A percentile compares a stretch with the other conserved stretches of the same genome.
These are phyloP conservation scores for Actinia equina DNA, from an alignment of 64 coral and sea anemone species.

Conservation along the genomic window DNA sequence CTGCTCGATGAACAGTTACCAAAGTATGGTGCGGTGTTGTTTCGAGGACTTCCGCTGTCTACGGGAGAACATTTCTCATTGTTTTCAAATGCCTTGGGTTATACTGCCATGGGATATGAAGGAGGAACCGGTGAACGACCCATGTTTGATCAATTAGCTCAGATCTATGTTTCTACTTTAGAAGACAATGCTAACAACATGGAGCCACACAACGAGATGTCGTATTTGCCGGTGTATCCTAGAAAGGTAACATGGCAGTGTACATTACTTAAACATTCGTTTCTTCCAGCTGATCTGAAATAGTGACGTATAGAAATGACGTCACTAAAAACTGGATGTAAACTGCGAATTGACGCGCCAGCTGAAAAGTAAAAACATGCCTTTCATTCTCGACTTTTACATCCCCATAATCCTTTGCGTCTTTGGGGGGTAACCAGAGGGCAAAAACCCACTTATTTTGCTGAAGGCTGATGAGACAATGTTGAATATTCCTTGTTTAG, in stretches of 20 bases:
- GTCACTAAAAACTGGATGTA: too few relatives aligned
- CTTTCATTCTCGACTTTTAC: too few relatives aligned
- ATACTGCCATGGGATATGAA: constrained; percentile 53
- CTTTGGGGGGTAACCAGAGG: too few relatives aligned
- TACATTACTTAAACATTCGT: too few relatives aligned
- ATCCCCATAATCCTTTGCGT: too few relatives aligned
- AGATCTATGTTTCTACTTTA: constrained; percentile 31
- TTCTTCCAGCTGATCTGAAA: too few relatives aligned
- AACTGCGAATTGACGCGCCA: too few relatives aligned
- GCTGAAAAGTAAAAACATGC: too few relatives aligned
- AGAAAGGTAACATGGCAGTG: constrained; percentile 25
- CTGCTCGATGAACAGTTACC: constrained; percentile 46
- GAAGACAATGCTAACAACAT: constrained; percentile 64
- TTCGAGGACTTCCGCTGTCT: constrained; percentile 65
- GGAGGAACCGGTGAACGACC: constrained; percentile 54
- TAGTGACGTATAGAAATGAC: too few relatives aligned
- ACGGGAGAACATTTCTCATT: constrained; percentile 44
- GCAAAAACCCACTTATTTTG: too few relatives aligned
- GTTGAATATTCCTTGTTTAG: too few relatives aligned
- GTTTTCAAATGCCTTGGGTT: constrained; percentile 52
- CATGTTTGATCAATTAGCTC: background rate
- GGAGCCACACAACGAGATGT: constrained; percentile 93
- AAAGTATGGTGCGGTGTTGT: constrained; percentile 58
- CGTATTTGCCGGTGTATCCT: constrained; percentile 51
- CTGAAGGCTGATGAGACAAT: too few relatives aligned